Percentiles rank a stretch among this genome's conserved stretches.
Conservation (phyloP, 2,113 vertebrate genomes). For the Pseudorectes ferrugineus region DNA sequence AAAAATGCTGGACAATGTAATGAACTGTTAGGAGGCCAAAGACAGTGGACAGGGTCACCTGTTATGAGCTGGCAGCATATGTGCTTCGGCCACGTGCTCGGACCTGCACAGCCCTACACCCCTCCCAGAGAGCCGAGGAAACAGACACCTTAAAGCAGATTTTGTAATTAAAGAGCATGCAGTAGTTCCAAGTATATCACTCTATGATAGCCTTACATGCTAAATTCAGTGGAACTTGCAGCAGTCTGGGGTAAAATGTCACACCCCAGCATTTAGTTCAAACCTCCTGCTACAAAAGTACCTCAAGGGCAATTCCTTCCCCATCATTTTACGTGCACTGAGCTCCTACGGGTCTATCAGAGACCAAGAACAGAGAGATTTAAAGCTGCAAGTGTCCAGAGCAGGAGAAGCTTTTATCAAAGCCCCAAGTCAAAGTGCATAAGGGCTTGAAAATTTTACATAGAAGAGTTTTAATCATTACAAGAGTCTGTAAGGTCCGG, state of each 20-base stretch:
- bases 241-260: not conserved
- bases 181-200: not conserved
- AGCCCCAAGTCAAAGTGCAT: not conserved
- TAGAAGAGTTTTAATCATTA: not conserved
- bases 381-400: not conserved
- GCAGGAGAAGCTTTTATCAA: not conserved
- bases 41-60: not conserved
- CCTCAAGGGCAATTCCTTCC: not conserved
- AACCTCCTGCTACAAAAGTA: not conserved
- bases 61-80: not conserved
- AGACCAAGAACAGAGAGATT: not conserved
- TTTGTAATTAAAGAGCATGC: not conserved
- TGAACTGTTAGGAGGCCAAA: not conserved
- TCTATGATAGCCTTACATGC: not conserved
- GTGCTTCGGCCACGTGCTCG: not conserved
- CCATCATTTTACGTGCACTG: not conserved
- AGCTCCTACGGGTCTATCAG: not conserved
- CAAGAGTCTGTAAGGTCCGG: not conserved
- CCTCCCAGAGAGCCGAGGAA: not conserved
- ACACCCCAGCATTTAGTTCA: not conserved
- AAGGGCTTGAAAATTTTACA: not conserved
- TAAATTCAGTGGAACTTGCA: not conserved
- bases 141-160: not conserved
- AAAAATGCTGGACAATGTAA: slow-evolving; percentile 22
- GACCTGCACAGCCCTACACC: not conserved